A percentile compares a stretch with the other conserved stretches of the same genome.
Conservation (phyloP, 1,140 invertebrate genomes). For the Brachionus angularis region DNA sequence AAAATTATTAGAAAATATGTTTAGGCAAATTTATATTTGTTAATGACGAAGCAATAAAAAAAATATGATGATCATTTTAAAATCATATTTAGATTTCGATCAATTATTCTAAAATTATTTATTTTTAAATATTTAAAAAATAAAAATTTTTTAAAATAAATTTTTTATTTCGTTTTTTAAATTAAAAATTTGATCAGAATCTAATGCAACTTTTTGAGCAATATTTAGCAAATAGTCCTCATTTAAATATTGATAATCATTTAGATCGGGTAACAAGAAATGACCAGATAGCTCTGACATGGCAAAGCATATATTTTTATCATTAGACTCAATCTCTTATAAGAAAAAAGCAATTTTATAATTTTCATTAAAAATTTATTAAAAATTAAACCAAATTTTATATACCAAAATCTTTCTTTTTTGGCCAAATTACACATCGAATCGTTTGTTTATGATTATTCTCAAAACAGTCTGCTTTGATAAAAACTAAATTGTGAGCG, state of each 20-base stretch:
- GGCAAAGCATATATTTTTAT: conserved; percentile 31
- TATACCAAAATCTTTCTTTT: not conserved
- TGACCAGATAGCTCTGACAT: conserved; percentile 13
- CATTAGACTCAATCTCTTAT: not conserved
- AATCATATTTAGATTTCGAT: too few species aligned
- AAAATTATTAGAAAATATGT: too few species aligned
- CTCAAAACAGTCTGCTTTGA: conserved; percentile 1
- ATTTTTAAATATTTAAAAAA: too few species aligned
- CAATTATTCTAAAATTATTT: too few species aligned
- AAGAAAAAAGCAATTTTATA: not conserved
- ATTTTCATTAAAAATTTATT: not conserved
- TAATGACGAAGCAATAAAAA: too few species aligned
- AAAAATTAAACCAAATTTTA: not conserved
- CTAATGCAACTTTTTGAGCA: not conserved
- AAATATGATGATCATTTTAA: too few species aligned
- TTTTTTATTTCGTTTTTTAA: not conserved
- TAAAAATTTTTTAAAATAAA: too few species aligned
- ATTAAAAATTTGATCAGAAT: not conserved
- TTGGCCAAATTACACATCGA: not conserved
- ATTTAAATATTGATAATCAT: not conserved
- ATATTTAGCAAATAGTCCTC: not conserved
- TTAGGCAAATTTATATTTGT: too few species aligned
- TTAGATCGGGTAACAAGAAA: conserved; percentile 5
- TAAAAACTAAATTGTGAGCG: conserved; percentile 26
- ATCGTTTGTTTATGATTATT: not conserved